phyloP scores from a whole-genome alignment of 2,113 vertebrate species.

The Mormoops blainvillei region DNA sequence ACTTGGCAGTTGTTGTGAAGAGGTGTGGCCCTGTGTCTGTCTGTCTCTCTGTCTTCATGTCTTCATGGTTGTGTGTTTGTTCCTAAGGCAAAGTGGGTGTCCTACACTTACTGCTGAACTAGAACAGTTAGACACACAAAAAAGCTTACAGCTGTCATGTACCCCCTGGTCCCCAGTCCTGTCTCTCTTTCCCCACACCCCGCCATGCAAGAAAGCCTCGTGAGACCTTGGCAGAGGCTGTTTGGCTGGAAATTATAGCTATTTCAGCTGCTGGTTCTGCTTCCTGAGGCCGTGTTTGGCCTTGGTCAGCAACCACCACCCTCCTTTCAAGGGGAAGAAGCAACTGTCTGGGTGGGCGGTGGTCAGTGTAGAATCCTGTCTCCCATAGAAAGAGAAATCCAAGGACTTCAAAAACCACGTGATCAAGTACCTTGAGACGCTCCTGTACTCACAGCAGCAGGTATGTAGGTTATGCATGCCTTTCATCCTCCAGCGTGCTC shows the following conservation, averaged over 20 bases:
- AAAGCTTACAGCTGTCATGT: background rate
- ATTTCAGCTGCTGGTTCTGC: background rate
- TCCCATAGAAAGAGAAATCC: slow-evolving; percentile 92
- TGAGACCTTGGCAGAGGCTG: background rate
- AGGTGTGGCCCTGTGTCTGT: fast-evolving
- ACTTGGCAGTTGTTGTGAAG: background rate
- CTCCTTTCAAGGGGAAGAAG: background rate
- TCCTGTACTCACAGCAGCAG: slow-evolving; percentile 94
- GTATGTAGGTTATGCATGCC: slow-evolving; percentile 76
- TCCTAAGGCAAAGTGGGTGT: background rate
- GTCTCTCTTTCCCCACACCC: background rate
- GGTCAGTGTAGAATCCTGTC: slow-evolving; percentile 42
- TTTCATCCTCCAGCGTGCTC: background rate
- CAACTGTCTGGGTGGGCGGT: background rate
- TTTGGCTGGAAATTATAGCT: background rate
- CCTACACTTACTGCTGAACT: background rate
- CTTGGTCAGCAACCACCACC: background rate
- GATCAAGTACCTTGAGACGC: slow-evolving; percentile 90
- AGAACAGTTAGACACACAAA: background rate
- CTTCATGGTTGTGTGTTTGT: background rate
- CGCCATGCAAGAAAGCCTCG: background rate
- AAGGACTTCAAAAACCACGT: slow-evolving; percentile 94
- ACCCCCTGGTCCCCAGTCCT: background rate
- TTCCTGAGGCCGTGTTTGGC: background rate
- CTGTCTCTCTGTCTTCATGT: too few relatives aligned